phyloP scores from a whole-genome alignment of 2,797 vertebrate species.

The Sebastes kiyomatsui region DNA sequence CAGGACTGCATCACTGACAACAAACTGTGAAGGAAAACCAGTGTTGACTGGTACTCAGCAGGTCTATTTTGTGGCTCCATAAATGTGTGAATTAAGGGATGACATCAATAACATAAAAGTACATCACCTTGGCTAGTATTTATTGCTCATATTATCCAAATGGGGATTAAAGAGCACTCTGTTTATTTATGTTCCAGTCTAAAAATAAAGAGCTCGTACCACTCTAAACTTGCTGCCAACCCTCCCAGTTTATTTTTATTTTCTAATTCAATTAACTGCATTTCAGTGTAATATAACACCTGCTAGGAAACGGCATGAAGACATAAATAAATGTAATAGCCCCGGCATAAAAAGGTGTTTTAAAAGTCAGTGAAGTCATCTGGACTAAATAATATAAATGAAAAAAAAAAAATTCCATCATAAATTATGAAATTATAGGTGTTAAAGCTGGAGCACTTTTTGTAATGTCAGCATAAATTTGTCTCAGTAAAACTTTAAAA shows the following conservation, averaged over 20 bases:
- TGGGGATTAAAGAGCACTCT: background rate
- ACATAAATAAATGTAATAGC: background rate
- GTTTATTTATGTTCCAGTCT: constrained; percentile 1
- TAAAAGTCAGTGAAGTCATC: background rate
- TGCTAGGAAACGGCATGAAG: background rate
- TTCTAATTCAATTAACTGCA: background rate
- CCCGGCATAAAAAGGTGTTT: background rate
- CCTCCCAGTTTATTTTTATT: background rate
- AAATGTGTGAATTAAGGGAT: background rate
- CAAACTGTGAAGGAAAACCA: background rate
- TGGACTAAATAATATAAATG: background rate
- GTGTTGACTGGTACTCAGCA: background rate
- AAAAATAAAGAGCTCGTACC: background rate
- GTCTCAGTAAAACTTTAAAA: constrained; percentile 10
- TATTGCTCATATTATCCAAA: constrained; percentile 19
- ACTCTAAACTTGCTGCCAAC: background rate
- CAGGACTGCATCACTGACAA: background rate
- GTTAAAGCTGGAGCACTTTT: constrained; percentile 8
- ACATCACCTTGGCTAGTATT: background rate
- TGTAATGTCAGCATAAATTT: constrained; percentile 2
- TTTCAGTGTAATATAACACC: background rate
- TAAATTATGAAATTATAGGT: background rate
- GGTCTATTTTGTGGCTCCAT: background rate
- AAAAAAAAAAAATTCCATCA: background rate
- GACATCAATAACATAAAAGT: constrained; percentile 4